phyloP scores from a whole-genome alignment of 2,113 vertebrate genomes.

The Cranoglanis bouderius region DNA sequence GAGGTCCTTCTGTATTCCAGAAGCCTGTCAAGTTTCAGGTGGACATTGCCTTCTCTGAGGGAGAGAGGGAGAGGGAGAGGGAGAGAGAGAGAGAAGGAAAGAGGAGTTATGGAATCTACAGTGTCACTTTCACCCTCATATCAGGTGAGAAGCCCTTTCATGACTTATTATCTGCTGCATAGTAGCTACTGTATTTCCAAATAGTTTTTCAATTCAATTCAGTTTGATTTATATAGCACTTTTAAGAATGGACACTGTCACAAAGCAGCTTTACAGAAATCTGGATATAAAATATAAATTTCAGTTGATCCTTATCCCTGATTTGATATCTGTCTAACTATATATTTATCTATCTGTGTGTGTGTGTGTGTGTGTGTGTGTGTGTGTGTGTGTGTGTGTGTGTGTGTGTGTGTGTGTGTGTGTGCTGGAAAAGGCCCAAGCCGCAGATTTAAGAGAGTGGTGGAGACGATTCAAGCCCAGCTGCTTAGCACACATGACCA shows the following conservation, averaged over 20 bases:
- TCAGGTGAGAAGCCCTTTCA: conserved; percentile 70
- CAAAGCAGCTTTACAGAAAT: not conserved
- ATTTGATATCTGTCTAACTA: not conserved
- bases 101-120: conserved; percentile 85
- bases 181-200: conserved; percentile 8
- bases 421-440: conserved; percentile 78
- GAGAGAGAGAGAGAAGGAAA: conserved; percentile 76
- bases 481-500: conserved; percentile 90
- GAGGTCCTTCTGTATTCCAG: conserved; percentile 91
- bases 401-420: not conserved
- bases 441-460: conserved; percentile 89
- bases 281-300: not conserved
- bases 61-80: conserved; percentile 76
- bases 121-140: conserved; percentile 91
- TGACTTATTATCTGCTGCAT: not conserved
- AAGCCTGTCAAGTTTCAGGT: conserved; percentile 93
- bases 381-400: not conserved
- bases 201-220: not conserved
- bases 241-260: not conserved
- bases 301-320: not conserved
- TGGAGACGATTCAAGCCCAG: conserved; percentile 93
- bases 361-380: conserved; percentile 9
- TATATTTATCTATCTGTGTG: not conserved
- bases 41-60: conserved; percentile 90
- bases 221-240: not conserved